These are phyloP conservation scores for Campylomormyrus numenius DNA, from an alignment of 2,113 vertebrate genomes.

Conservation along the genomic window DNA sequence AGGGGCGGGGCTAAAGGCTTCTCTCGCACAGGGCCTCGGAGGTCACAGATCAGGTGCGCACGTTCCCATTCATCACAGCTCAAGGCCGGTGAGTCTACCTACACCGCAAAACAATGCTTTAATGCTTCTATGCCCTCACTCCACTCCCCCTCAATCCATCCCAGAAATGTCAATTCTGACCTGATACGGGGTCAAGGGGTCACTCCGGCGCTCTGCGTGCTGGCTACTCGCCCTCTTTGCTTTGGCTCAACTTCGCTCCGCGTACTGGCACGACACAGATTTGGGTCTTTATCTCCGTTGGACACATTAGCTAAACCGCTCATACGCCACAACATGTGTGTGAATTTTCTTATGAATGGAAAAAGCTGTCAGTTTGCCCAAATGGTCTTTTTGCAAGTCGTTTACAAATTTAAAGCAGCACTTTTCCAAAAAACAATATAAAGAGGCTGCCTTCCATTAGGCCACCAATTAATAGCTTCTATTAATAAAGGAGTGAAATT, in stretches of 20 bases:
- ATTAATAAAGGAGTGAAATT: slow-evolving; percentile 52
- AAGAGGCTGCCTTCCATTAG: neutral
- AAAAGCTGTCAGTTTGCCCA: neutral
- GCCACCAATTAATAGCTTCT: slow-evolving; percentile 15
- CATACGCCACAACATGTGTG: neutral
- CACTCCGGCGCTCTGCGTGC: slow-evolving; percentile 15
- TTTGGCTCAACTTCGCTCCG: slow-evolving; percentile 40
- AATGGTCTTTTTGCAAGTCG: neutral
- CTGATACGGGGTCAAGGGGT: slow-evolving; percentile 36
- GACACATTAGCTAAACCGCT: neutral
- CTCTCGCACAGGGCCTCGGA: slow-evolving; percentile 32
- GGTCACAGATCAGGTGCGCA: slow-evolving; percentile 7
- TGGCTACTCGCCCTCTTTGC: slow-evolving; percentile 41
- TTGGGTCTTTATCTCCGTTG: neutral
- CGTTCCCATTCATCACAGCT: slow-evolving; percentile 41
- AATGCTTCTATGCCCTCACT: neutral
- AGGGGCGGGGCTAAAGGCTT: slow-evolving; percentile 46
- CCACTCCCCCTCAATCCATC: slow-evolving; percentile 38
- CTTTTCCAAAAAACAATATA: slow-evolving; percentile 2
- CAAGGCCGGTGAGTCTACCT: slow-evolving; percentile 52
- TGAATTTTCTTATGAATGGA: neutral
- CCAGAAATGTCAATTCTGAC: slow-evolving; percentile 49
- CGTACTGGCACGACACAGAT: neutral
- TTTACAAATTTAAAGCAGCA: neutral
- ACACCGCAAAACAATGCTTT: slow-evolving; percentile 37